A percentile compares a stretch with the other conserved stretches of the same genome.
Conservation (phyloP, 2,888 invertebrate species). For the Junonia oenone region DNA sequence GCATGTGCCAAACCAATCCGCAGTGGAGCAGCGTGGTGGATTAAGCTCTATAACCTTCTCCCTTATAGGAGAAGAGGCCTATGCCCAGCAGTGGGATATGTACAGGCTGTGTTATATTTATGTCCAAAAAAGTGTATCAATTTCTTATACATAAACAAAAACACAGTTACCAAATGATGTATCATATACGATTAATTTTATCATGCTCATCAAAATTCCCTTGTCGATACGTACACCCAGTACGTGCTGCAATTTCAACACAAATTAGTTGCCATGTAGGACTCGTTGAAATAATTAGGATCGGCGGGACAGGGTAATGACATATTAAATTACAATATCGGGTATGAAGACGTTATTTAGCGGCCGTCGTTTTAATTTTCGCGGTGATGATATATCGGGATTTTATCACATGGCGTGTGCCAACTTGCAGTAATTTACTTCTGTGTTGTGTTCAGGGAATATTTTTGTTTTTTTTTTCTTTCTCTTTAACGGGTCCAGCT, state of each 20-base stretch:
- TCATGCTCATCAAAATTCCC: not conserved
- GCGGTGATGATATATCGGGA: not conserved
- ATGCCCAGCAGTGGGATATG: too few relatives aligned
- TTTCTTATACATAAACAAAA: too few relatives aligned
- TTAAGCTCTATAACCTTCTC: too few relatives aligned
- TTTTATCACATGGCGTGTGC: not conserved
- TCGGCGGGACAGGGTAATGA: constrained; percentile 14
- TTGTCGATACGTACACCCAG: not conserved
- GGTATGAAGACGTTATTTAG: constrained; percentile 16
- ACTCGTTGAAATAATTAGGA: constrained; percentile 15
- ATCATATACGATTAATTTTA: not conserved
- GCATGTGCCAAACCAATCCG: too few relatives aligned
- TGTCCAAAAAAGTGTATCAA: too few relatives aligned
- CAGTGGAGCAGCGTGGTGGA: too few relatives aligned
- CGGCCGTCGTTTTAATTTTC: constrained; percentile 19
- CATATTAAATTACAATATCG: constrained; percentile 18
- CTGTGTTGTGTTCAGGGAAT: not conserved
- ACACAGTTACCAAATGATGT: not conserved
- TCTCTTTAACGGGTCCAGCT: not conserved
- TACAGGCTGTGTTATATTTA: too few relatives aligned
- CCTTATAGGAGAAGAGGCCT: too few relatives aligned
- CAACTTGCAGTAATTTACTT: not conserved
- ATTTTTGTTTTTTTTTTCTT: not conserved
- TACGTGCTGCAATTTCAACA: constrained; percentile 15
- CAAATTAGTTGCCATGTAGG: constrained; percentile 15